Conservation (phyloP, 64 coral and sea anemone genomes). For the Acropora yongei region DNA sequence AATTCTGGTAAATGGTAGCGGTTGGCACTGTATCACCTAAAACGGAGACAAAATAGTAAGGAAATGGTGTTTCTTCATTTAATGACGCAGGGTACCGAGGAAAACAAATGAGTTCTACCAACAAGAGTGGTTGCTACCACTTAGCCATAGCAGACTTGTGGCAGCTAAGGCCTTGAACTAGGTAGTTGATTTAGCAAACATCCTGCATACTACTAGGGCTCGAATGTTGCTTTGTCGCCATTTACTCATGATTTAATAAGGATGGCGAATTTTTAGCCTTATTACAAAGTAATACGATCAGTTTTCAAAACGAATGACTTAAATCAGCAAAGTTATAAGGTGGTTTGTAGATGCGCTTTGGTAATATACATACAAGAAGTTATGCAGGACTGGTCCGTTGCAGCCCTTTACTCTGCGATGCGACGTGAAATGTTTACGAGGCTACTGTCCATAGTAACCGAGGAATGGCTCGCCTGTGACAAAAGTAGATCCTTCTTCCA, state of each 20-base stretch:
- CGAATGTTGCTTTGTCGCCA: background rate
- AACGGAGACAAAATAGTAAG: background rate
- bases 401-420: background rate
- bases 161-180: background rate
- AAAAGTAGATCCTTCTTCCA: conserved; percentile 1
- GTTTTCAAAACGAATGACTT: background rate
- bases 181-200: conserved; percentile 1
- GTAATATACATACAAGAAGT: background rate
- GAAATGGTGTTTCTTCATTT: no score
- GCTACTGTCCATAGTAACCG: background rate
- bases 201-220: background rate
- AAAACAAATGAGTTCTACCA: no score
- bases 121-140: conserved; percentile 1
- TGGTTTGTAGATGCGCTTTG: conserved; percentile 1
- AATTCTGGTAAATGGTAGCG: conserved; percentile 78
- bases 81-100: no score
- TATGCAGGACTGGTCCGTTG: background rate
- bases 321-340: background rate
- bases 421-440: background rate
- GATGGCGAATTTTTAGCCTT: background rate
- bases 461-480: background rate
- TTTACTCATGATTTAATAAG: conserved; percentile 2
- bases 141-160: background rate
- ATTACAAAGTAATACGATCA: background rate
- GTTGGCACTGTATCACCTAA: conserved; percentile 74